phyloP scores from a whole-genome alignment of 2,797 vertebrate species.

The Melanotaenia pygmaea region DNA sequence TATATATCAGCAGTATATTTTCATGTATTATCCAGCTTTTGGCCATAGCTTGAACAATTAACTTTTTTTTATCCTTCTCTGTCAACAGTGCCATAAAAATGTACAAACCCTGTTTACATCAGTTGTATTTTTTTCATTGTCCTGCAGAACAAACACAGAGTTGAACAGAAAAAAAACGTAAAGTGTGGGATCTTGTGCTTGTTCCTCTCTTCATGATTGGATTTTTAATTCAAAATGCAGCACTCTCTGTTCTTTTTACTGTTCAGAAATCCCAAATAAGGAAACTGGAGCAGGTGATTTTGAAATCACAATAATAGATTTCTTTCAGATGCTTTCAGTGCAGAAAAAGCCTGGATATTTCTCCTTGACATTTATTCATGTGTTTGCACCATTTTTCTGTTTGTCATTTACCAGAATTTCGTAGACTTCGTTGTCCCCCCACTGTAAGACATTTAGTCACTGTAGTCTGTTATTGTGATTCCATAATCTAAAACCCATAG shows the following conservation, averaged over 20 bases:
- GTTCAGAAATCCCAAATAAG: slow-evolving; percentile 31
- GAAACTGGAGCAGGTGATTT: not conserved
- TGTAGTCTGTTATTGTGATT: slow-evolving; percentile 27
- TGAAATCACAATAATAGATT: not conserved
- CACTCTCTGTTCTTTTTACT: slow-evolving; percentile 11
- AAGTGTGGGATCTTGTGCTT: slow-evolving; percentile 47
- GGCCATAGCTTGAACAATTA: slow-evolving; percentile 25
- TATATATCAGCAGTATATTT: slow-evolving; percentile 8
- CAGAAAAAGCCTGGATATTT: not conserved
- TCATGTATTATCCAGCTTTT: slow-evolving; percentile 4
- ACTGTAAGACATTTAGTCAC: slow-evolving; percentile 22
- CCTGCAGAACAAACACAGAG: slow-evolving; percentile 22
- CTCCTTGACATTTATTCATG: not conserved
- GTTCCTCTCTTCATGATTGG: slow-evolving; percentile 23
- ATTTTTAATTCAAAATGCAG: slow-evolving; percentile 46
- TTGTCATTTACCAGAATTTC: slow-evolving; percentile 24
- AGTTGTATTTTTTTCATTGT: slow-evolving; percentile 32
- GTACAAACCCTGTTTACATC: slow-evolving; percentile 20
- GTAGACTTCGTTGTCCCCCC: slow-evolving; percentile 12
- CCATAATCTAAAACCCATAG: slow-evolving; percentile 17
- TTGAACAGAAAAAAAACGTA: slow-evolving; percentile 48
- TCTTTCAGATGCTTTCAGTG: not conserved
- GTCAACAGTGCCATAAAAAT: slow-evolving; percentile 25
- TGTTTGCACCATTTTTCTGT: not conserved
- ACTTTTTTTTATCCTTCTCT: slow-evolving; percentile 20